phyloP scores from a whole-genome alignment of 2,113 vertebrate genomes.

The Lutjanus erythropterus region DNA sequence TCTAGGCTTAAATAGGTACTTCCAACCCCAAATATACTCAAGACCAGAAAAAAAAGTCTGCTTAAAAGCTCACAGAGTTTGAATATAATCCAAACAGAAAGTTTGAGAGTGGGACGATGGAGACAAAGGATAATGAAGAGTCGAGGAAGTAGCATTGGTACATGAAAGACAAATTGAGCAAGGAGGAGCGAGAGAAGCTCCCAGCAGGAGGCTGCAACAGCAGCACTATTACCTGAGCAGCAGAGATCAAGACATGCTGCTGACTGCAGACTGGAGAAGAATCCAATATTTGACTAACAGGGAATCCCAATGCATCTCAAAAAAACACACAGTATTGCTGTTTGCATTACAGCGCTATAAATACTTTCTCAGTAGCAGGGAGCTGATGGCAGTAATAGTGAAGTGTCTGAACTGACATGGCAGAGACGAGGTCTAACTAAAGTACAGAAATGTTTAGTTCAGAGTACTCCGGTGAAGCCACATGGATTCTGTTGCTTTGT shows the following conservation, averaged over 20 bases:
- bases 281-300: neutral
- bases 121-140: too few relatives aligned
- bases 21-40: neutral
- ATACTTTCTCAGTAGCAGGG: neutral
- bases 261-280: neutral
- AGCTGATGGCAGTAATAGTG: neutral
- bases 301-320: neutral
- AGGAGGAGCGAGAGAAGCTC: neutral
- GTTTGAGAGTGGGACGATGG: constrained; percentile 9
- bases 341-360: neutral
- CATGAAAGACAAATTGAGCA: constrained; percentile 3
- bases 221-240: neutral
- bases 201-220: constrained; percentile 2
- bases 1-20: neutral
- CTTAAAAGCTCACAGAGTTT: neutral
- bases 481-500: neutral
- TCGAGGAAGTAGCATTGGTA: too few relatives aligned
- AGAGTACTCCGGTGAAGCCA: neutral
- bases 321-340: neutral
- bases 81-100: neutral
- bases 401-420: too few relatives aligned
- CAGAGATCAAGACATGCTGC: neutral
- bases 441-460: neutral
- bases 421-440: too few relatives aligned
- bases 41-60: neutral